These are phyloP conservation scores for Cetonia aurata DNA, from an alignment of 2,888 invertebrate species.

Conservation along the genomic window DNA sequence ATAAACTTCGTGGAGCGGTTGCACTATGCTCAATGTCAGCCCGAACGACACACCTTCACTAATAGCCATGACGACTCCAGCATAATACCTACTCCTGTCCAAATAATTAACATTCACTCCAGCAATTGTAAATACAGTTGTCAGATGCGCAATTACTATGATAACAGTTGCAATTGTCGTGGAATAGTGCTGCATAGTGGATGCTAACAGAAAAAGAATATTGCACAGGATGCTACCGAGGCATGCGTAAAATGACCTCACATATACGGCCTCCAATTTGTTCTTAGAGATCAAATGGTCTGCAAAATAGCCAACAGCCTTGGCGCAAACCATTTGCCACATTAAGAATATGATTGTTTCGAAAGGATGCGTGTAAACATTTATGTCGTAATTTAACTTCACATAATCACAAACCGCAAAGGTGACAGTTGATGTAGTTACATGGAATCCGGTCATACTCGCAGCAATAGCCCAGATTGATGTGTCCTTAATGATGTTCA, in stretches of 20 bases:
- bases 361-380: neutral
- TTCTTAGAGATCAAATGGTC: conserved; percentile 5
- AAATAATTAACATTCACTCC: neutral
- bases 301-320: neutral
- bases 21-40: neutral
- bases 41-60: neutral
- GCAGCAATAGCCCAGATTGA: conserved; percentile 24
- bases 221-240: neutral
- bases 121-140: neutral
- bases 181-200: neutral
- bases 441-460: neutral
- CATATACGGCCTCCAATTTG: neutral
- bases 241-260: conserved; percentile 16
- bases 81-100: conserved; percentile 33
- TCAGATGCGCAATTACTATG: neutral
- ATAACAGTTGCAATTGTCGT: neutral
- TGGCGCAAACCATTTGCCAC: neutral
- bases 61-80: conserved; percentile 5
- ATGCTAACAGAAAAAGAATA: neutral
- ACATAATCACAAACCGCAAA: neutral
- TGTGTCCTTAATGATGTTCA: conserved; percentile 15
- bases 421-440: no score
- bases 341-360: neutral
- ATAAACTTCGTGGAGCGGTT: neutral
- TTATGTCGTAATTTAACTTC: neutral